A percentile compares a stretch with the other conserved stretches of the same genome.
Evolutionary conservation across 2,888 invertebrate species (phyloP).

Genomic region (Acanthosepion pharaonis): DNA sequence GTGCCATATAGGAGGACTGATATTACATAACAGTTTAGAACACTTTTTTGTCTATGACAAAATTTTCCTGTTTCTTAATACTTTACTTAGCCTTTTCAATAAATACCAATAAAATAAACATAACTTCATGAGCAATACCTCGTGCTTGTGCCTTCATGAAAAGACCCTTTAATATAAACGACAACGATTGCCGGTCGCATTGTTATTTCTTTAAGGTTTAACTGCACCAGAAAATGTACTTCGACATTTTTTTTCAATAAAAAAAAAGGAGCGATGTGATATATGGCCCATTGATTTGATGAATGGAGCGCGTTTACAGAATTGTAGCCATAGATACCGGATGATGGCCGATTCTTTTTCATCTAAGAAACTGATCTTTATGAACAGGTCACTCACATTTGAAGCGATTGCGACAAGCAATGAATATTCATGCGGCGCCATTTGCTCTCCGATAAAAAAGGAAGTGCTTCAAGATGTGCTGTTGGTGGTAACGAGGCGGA

Average conservation of each 20-base stretch:
- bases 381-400: slow-evolving; percentile 4
- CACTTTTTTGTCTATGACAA: too few relatives aligned
- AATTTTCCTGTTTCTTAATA: too few relatives aligned
- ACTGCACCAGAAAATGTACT: background rate
- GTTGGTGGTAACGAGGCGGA: background rate
- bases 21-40: too few relatives aligned
- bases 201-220: background rate
- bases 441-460: background rate
- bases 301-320: background rate
- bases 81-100: too few relatives aligned
- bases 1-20: too few relatives aligned
- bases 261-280: background rate
- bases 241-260: background rate
- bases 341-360: background rate
- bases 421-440: slow-evolving; percentile 4
- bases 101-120: too few relatives aligned
- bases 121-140: background rate
- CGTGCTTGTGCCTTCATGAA: background rate
- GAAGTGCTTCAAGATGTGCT: slow-evolving; percentile 20
- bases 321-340: background rate
- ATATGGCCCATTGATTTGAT: background rate
- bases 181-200: background rate
- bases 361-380: background rate
- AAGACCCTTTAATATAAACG: background rate
- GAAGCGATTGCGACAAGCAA: background rate